Percentiles rank a stretch among this genome's conserved stretches.
These are phyloP conservation scores for Zaprionus africanus DNA, from an alignment of 1,140 invertebrate genomes.

Conservation along the genomic window DNA sequence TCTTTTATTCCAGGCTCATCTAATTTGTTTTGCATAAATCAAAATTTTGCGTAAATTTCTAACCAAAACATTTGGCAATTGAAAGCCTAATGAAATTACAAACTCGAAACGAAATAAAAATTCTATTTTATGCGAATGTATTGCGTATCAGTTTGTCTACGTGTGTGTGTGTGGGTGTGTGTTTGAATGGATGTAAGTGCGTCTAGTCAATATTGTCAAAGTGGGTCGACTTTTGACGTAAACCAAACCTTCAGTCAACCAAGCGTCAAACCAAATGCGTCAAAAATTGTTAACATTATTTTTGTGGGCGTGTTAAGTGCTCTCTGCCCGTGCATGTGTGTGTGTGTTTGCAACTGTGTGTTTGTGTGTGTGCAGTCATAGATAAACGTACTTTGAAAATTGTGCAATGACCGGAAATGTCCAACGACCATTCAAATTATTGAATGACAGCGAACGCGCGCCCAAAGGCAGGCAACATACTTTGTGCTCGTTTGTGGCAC, in stretches of 20 bases:
- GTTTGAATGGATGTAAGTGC: constrained; percentile 9
- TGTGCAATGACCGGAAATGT: constrained; percentile 69
- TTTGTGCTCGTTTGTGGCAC: background rate
- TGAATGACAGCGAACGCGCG: constrained; percentile 19
- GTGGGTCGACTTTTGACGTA: constrained; percentile 21
- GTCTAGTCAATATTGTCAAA: constrained; percentile 15
- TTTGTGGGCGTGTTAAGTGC: constrained; percentile 59
- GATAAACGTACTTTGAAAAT: constrained; percentile 57
- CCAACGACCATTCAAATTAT: constrained; percentile 43
- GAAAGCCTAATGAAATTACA: constrained; percentile 44
- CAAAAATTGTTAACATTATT: constrained; percentile 42
- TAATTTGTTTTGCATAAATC: background rate
- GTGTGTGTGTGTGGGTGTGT: constrained; percentile 1
- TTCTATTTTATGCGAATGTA: constrained; percentile 21
- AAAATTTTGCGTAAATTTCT: background rate
- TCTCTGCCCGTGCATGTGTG: constrained; percentile 7
- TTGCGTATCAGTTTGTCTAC: background rate
- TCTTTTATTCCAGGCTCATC: background rate
- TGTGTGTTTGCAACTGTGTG: constrained; percentile 10
- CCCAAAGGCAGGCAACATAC: constrained; percentile 25
- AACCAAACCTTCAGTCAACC: constrained; percentile 16
- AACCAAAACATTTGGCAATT: constrained; percentile 28
- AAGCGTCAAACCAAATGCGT: constrained; percentile 60
- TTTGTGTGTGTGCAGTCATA: constrained; percentile 23
- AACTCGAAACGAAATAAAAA: constrained; percentile 39